Percentiles rank a stretch among this genome's conserved stretches.
Evolutionary conservation across 2,888 invertebrate genomes (phyloP).

Genomic region (Agrochola litura): DNA sequence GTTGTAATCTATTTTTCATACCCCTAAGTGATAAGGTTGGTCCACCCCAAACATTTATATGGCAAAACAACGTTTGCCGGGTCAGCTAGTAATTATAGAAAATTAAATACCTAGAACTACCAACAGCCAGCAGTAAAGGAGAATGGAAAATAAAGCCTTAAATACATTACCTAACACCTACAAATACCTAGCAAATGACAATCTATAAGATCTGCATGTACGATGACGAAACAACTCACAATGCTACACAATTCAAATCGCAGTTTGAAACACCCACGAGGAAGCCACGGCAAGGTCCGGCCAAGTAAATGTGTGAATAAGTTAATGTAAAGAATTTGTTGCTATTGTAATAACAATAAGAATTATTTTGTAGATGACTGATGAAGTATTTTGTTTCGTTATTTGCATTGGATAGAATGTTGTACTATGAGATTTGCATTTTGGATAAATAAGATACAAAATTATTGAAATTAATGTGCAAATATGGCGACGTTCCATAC

Average conservation of each 20-base stretch:
- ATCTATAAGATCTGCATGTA: constrained; percentile 10
- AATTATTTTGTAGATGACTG: not conserved
- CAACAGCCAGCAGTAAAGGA: not conserved
- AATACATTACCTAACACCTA: not conserved
- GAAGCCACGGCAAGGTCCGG: constrained; percentile 39
- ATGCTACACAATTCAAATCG: constrained; percentile 20
- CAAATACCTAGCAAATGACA: constrained; percentile 30
- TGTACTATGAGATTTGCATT: not conserved
- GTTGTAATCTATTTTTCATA: no score
- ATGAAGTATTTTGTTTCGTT: constrained; percentile 3
- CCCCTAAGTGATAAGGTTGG: no score
- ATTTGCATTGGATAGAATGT: not conserved
- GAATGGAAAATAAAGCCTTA: constrained; percentile 16
- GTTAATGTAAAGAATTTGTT: constrained; percentile 22
- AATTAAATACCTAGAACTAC: not conserved
- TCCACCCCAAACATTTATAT: no score
- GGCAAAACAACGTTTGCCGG: no score
- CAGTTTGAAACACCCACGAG: constrained; percentile 36
- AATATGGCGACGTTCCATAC: no score
- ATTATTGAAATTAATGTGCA: no score
- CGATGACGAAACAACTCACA: constrained; percentile 16
- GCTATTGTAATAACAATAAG: constrained; percentile 11
- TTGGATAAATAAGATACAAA: no score
- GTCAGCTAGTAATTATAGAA: no score
- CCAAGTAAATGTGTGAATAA: constrained; percentile 44